A percentile compares a stretch with the other conserved stretches of the same genome.
Evolutionary conservation across 2,113 vertebrate species (phyloP).

Genomic region (Amphiprion percula): DNA sequence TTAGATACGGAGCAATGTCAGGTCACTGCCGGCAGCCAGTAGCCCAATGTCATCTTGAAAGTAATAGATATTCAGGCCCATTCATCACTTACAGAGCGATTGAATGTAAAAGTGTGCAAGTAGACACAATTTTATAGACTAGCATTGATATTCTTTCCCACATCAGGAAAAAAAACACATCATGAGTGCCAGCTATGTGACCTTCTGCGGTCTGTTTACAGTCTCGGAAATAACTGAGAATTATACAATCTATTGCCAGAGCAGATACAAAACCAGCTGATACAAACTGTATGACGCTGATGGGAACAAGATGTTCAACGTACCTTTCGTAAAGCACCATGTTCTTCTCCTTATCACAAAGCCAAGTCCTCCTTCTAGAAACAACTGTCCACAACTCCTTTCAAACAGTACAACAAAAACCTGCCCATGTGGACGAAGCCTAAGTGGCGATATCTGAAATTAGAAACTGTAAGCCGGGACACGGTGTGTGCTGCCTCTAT

Average conservation of each 20-base stretch:
- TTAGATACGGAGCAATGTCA: slow-evolving; percentile 17
- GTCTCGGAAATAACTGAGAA: slow-evolving; percentile 58
- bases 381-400: slow-evolving; percentile 12
- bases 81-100: slow-evolving; percentile 44
- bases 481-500: slow-evolving; percentile 90
- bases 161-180: slow-evolving; percentile 28
- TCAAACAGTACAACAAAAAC: slow-evolving; percentile 73
- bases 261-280: slow-evolving; percentile 55
- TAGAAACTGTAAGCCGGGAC: slow-evolving; percentile 84
- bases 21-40: slow-evolving; percentile 14
- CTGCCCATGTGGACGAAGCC: slow-evolving; percentile 62
- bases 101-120: slow-evolving; percentile 40
- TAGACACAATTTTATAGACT: slow-evolving; percentile 30
- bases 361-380: slow-evolving; percentile 32
- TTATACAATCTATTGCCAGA: slow-evolving; percentile 53
- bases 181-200: slow-evolving; percentile 42
- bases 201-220: slow-evolving; percentile 46
- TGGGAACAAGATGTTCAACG: slow-evolving; percentile 64
- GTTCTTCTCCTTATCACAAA: slow-evolving; percentile 56
- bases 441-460: slow-evolving; percentile 78
- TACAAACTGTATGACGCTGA: not conserved
- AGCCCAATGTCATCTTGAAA: slow-evolving; percentile 45
- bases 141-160: slow-evolving; percentile 37
- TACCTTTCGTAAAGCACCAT: slow-evolving; percentile 90
- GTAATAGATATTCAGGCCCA: slow-evolving; percentile 33